Evolutionary conservation across 1,140 invertebrate species (phyloP), one percentile per base, ranked within the genome.

Genomic region (Dicyema japonicum): DNA sequence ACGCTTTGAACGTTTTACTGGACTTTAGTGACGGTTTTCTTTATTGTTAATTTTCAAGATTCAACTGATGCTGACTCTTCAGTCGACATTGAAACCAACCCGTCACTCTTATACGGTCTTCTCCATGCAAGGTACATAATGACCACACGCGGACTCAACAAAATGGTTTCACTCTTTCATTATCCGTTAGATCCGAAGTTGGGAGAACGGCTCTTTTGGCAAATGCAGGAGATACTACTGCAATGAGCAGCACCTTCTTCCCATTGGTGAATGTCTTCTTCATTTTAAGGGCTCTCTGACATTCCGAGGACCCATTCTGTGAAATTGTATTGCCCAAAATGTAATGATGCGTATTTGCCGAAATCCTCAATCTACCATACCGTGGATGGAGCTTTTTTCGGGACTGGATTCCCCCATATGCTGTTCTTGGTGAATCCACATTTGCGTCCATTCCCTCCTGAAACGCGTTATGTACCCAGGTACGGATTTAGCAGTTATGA

Each of bases 381-480:
- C 44, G 82, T 74, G 2, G 80, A 90, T 54, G 80, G 80, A 30
- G 74, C 78, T 14, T 88, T 85, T 50, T 90, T 88, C 54, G 78
- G 78, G 33, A 85, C 76, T 33, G 78, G 78, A 33, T 90, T 88
- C 53, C 78, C 78, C 38, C 78, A 88, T 44, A 90, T 90, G 80
- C 59, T 90, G 23, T 88, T 88, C 42, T 85, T 90, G 72, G 78
- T 88, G 37, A 78, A 90, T 59, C 80, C 80, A 4, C 78, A 88
- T 53, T 76, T 78, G 54, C 61, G 80, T 48, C 76, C 80, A 31
- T 85, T 82, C 52, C 65, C 72, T 44, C 65, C 76, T 36, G 60
- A 63, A 37, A 66, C 46, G 41, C 46, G 29, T 35, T 7, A 19
- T 8, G 5, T 15, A 19, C 13, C 15, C 17, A 27, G 22, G 7